Base-by-base conservation (phyloP, 2,888 invertebrate genomes). In the Oeneis ivallda region DNA sequence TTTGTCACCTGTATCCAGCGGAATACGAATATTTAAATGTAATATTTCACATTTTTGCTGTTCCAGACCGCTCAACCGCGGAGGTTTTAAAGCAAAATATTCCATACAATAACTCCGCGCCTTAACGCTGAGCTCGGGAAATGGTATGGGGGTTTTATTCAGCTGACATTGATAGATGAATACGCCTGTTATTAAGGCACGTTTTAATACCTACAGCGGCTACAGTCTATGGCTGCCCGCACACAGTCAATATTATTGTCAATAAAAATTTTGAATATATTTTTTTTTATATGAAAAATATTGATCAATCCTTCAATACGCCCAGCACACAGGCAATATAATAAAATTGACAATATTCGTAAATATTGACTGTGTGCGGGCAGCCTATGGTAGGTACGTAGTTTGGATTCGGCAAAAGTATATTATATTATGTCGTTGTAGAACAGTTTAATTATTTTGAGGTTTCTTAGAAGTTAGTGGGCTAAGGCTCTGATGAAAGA, bases 161-260 rank as follows among this genome's bases (percentile, higher is more conserved):
- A 41, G 56, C 19, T 56, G 56, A 56, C 56, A 41, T 19, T 56
- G 56, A 56, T 56, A 39, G 41, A 56, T 56, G 56, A 56, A 41
- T 41, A 56, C 7, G 56, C 56, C 56, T 19, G 39, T 41, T 56
- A 56, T 41, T 56, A 54, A 54, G 39, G 54, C 54, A 17, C 17
- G 37, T 17, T 56, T 41, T 7, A 26, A 56, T 56, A 19, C 19
- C 56, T 41, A 39, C 39, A 19, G 47, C 47, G 15, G 47, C 47
- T 47, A 39, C 19, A 10, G 11, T 17, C 56, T 50, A 11, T n/a
- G n/a, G n/a, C n/a, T n/a, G n/a, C n/a, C n/a, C n/a, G n/a, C n/a
- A n/a, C n/a, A n/a, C n/a, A n/a, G n/a, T n/a, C n/a, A n/a, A n/a
- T n/a, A n/a, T n/a, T n/a, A n/a, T n/a, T n/a, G n/a, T n/a, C n/a